These are phyloP conservation scores for Monoplex corrugatus DNA, from an alignment of 2,888 invertebrate genomes.

Conservation along the genomic window DNA sequence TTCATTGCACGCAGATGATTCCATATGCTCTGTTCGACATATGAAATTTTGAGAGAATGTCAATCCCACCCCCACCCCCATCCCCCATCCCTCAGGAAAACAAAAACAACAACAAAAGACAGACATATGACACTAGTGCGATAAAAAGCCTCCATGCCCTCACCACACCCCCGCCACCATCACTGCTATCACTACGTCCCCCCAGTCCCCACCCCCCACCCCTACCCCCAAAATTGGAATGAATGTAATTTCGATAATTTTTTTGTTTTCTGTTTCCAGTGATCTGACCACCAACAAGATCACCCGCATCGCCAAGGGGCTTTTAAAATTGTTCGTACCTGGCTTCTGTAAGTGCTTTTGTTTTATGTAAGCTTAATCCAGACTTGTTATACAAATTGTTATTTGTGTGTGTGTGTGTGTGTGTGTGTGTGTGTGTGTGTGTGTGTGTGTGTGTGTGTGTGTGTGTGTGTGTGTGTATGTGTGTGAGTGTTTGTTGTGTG, in stretches of 20 bases:
- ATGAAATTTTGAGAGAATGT: neutral
- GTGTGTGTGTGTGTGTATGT: neutral
- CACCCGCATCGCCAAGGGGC: slow-evolving; percentile 57
- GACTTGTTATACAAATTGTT: too few species aligned
- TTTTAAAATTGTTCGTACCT: slow-evolving; percentile 64
- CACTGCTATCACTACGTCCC: neutral
- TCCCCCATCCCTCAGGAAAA: too few species aligned
- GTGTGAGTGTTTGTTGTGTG: neutral
- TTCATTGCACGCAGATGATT: neutral
- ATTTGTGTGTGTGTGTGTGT: slow-evolving; percentile 26
- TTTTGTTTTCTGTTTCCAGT: slow-evolving; percentile 55
- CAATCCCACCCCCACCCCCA: too few species aligned
- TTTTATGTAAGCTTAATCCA: neutral
- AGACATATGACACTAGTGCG: too few species aligned
- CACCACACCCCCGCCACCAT: neutral
- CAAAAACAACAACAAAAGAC: neutral
- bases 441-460: neutral
- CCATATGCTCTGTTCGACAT: too few species aligned
- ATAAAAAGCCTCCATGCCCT: neutral
- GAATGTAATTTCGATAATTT: neutral
- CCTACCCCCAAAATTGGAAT: neutral
- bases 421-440: slow-evolving; percentile 33
- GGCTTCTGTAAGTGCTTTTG: slow-evolving; percentile 63
- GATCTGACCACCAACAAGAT: slow-evolving; percentile 69
- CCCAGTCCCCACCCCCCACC: neutral